These are phyloP conservation scores for Trachemys scripta DNA, from an alignment of 2,113 vertebrate species.

Conservation along the genomic window DNA sequence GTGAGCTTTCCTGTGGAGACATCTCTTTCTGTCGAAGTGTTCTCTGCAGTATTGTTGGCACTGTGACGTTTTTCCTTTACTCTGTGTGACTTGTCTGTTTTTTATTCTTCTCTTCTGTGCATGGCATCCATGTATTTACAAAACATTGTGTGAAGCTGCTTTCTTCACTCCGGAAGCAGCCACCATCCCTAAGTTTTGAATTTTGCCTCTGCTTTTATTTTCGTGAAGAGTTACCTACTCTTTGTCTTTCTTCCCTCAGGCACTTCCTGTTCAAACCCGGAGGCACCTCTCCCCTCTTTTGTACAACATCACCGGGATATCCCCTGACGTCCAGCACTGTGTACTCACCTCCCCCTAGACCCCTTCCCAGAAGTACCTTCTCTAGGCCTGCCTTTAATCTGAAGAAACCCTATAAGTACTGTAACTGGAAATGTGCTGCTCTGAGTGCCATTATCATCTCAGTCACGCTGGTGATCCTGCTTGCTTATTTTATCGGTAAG, in stretches of 20 bases:
- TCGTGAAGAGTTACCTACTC: constrained; percentile 32
- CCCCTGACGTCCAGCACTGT: constrained; percentile 99
- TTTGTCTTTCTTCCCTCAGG: constrained; percentile 82
- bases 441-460: constrained; percentile 97
- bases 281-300: constrained; percentile 97
- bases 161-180: constrained; percentile 37
- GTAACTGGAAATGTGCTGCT: constrained; percentile 98
- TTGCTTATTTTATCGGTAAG: constrained; percentile 99
- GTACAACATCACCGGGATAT: constrained; percentile 95
- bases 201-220: neutral
- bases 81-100: constrained; percentile 50
- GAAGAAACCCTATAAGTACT: constrained; percentile 98
- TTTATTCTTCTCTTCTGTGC: constrained; percentile 69
- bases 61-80: constrained; percentile 25
- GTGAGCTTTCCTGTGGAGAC: constrained; percentile 45
- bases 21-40: constrained; percentile 51
- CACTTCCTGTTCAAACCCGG: constrained; percentile 99
- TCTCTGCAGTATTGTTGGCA: constrained; percentile 60
- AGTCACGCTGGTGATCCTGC: constrained; percentile 91
- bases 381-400: constrained; percentile 96
- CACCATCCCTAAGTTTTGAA: neutral
- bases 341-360: constrained; percentile 96
- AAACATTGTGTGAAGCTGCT: constrained; percentile 61
- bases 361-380: constrained; percentile 95
- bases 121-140: constrained; percentile 67